phyloP scores from a whole-genome alignment of 2,797 vertebrate genomes.

The Ispidina lecontei region DNA sequence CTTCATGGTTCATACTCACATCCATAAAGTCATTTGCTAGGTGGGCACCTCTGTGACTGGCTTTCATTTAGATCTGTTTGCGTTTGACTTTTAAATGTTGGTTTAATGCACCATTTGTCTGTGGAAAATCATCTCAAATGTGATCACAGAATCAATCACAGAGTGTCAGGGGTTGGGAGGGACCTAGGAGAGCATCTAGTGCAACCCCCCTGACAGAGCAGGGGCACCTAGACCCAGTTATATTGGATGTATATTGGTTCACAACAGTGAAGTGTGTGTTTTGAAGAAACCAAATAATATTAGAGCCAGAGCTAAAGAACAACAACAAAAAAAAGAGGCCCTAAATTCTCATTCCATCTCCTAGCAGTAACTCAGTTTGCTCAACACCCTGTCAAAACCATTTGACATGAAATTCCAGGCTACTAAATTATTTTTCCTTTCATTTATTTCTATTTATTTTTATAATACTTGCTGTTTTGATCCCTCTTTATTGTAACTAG shows the following conservation, averaged over 20 bases:
- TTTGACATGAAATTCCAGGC: constrained; percentile 58
- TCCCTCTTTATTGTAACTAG: background rate
- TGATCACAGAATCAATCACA: no score
- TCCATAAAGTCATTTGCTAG: constrained; percentile 4
- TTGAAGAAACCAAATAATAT: constrained; percentile 34
- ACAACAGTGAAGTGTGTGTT: background rate
- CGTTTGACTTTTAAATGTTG: background rate
- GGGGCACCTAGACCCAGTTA: no score
- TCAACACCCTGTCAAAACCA: constrained; percentile 32
- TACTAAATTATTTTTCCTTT: background rate
- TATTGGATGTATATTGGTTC: background rate
- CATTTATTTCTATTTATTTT: constrained; percentile 41
- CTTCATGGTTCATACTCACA: background rate
- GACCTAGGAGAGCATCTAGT: no score
- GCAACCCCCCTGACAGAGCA: no score
- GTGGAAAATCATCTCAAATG: background rate
- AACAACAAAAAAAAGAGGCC: background rate
- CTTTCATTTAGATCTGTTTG: background rate
- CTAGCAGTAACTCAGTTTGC: constrained; percentile 56
- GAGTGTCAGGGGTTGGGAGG: no score
- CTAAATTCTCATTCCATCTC: constrained; percentile 9
- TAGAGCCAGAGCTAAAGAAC: constrained; percentile 38
- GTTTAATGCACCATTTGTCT: background rate
- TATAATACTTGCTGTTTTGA: background rate
- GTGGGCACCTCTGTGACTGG: background rate